Base-by-base conservation (phyloP, 1,140 invertebrate genomes). In the Drosophila cardini region DNA sequence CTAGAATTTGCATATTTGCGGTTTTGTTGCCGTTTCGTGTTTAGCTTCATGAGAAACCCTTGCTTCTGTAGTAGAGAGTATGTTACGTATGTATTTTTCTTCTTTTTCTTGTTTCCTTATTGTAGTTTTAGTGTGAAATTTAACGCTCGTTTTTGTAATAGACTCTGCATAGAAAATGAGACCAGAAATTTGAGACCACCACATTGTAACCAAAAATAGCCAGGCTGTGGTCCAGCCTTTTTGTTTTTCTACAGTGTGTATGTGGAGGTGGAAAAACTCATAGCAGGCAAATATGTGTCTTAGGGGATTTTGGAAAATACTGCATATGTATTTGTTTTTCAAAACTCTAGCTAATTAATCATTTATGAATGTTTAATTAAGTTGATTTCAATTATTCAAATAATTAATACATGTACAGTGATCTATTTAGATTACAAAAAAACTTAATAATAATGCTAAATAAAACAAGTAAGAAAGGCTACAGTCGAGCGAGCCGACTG, bases 101-200 rank as follows among this genome's bases (percentile, higher is more conserved):
- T 18, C 16, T 42, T 36, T 73, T 58, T 50, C 61, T 43, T 32
- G 72, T 76, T 62, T 64, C 30, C 46, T 61, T 64, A 40, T 60
- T 8, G 36, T n/a, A 63, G 32, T 63, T 58, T 75, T 70, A 76
- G 83, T 86, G 83, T 87, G 83, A 83, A 86, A 83, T 87, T 83
- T 87, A 87, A 81, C 83, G 83, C 83, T 62, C 78, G 56, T 83
- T 87, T 86, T 87, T 87, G 82, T 86, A 86, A 86, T 86, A 86
- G 83, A 86, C 83, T 86, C 76, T 83, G 83, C 83, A 83, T 87
- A 83, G 79, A 87, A 86, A 86, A 86, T 86, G 83, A 87, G 83
- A 76, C 76, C 79, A 69, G 83, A 87, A 83, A 87, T 86, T 86
- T 86, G 83, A 86, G 87, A 79, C 79, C 72, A 87, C 82, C 78